Conservation (phyloP, 2,113 vertebrate species). For the Cynoglossus semilaevis region DNA sequence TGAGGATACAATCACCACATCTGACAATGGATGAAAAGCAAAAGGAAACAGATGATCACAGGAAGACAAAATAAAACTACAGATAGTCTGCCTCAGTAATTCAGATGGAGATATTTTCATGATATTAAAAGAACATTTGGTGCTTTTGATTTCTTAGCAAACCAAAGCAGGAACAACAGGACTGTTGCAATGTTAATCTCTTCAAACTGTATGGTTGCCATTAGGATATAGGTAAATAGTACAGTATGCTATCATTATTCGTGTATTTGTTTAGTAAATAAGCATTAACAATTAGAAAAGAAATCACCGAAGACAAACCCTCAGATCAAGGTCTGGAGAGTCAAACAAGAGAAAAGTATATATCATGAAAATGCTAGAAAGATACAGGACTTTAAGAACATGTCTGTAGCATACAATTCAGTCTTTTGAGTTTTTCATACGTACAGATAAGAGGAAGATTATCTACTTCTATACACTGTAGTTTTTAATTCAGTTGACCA, state of each 20-base stretch:
- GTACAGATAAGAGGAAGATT: slow-evolving; percentile 82
- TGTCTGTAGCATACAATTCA: slow-evolving; percentile 72
- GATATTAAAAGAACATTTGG: slow-evolving; percentile 18
- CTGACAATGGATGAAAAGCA: slow-evolving; percentile 1
- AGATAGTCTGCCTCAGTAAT: slow-evolving; percentile 15
- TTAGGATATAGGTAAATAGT: slow-evolving; percentile 23
- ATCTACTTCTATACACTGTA: slow-evolving; percentile 83
- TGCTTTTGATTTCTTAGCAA: slow-evolving; percentile 27
- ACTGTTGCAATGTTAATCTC: slow-evolving; percentile 15
- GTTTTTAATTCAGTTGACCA: slow-evolving; percentile 74
- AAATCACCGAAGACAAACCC: slow-evolving; percentile 38
- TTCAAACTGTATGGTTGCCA: slow-evolving; percentile 19
- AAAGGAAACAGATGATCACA: background rate
- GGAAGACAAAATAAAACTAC: slow-evolving; percentile 4
- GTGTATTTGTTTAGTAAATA: slow-evolving; percentile 46
- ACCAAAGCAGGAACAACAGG: slow-evolving; percentile 27
- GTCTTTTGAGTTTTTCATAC: slow-evolving; percentile 80
- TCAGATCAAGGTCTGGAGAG: slow-evolving; percentile 77
- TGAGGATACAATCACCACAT: slow-evolving; percentile 4
- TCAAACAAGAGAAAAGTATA: slow-evolving; percentile 80
- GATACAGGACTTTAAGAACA: slow-evolving; percentile 67
- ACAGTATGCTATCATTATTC: slow-evolving; percentile 21
- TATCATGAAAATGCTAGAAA: slow-evolving; percentile 85
- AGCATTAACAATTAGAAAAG: slow-evolving; percentile 30
- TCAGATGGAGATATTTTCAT: slow-evolving; percentile 14